Base-by-base conservation (phyloP, 2,113 vertebrate genomes). In the Andinoacara biseriatus region DNA sequence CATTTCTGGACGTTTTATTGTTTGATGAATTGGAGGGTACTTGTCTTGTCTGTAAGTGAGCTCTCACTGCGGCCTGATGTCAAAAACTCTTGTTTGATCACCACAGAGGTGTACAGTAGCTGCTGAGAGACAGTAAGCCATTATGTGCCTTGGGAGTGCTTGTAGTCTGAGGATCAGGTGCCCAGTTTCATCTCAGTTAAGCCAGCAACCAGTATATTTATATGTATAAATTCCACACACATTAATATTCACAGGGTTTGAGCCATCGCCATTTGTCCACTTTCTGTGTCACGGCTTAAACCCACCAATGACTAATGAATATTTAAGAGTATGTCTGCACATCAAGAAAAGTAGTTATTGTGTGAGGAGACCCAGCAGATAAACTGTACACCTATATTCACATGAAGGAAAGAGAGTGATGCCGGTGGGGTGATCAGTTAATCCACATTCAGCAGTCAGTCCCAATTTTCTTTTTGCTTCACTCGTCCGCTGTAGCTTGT, bases 301-400 rank as follows among this genome's bases (percentile, higher is more conserved):
- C 90, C 89, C 84, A 87, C 90, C 92, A 87, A 91, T 89, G 88
- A 90, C 86, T 92, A 90, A 94, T 94, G 91, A 94, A 94, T 94
- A 94, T 94, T 94, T 93, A 94, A 93, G 85, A 90, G 84, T 87
- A 88, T 83, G 89, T 93, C 90, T 92, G 79, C 90, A 84, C 78
- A 94, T 90, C 91, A 92, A 83, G 90, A 80, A 87, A 90, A 90
- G 85, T 92, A 87, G 91, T 94, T 92, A 94, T 90, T 89, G 83
- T 87, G 92, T 94, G 90, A 93, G 85, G 82, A 90, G 85, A 85
- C 83, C 83, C 87, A 85, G 88, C 91, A 92, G 87, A 92, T 87
- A 83, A 89, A 90, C 78, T 84, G 86, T 78, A 85, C 83, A 86
- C 80, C 84, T 84, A 52, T 72, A 60, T 77, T 81, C 67, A 77